These are phyloP conservation scores for Pelusios castaneus DNA, from an alignment of 2,113 vertebrate genomes.

Conservation along the genomic window DNA sequence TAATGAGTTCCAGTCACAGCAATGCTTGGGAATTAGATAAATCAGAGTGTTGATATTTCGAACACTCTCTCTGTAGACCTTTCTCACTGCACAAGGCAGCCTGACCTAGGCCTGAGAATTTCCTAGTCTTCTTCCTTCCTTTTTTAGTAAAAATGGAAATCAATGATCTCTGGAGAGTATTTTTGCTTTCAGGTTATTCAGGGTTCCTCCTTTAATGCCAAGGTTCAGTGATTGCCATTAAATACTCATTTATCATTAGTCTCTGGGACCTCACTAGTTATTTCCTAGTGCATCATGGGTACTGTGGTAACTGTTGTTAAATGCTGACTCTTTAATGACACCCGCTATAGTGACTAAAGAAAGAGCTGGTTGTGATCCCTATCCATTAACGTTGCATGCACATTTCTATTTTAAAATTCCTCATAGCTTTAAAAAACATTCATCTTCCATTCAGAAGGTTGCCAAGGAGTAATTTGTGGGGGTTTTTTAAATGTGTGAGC, in stretches of 20 bases:
- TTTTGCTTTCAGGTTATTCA: not conserved
- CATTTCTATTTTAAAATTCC: not conserved
- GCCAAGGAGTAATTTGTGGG: not conserved
- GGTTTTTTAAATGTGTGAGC: not conserved
- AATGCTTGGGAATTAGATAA: not conserved
- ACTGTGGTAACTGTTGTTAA: not conserved
- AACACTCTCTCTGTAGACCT: not conserved
- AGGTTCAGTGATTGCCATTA: not conserved
- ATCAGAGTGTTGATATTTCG: accelerated
- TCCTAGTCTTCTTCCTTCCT: not conserved
- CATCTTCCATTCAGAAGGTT: not conserved
- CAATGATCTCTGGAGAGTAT: accelerated
- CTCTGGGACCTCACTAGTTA: not conserved
- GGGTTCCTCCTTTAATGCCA: not conserved
- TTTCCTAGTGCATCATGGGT: not conserved
- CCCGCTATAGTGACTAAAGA: not conserved
- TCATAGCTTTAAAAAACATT: not conserved
- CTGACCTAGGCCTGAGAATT: accelerated
- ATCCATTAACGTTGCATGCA: not conserved
- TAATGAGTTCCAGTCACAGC: not conserved
- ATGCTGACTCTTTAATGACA: not conserved
- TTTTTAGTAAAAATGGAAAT: accelerated
- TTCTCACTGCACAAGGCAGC: not conserved
- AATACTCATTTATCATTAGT: not conserved
- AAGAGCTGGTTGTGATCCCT: not conserved